Evolutionary conservation across 2,113 vertebrate genomes (phyloP).

Genomic region (Cinclus mexicanus): DNA sequence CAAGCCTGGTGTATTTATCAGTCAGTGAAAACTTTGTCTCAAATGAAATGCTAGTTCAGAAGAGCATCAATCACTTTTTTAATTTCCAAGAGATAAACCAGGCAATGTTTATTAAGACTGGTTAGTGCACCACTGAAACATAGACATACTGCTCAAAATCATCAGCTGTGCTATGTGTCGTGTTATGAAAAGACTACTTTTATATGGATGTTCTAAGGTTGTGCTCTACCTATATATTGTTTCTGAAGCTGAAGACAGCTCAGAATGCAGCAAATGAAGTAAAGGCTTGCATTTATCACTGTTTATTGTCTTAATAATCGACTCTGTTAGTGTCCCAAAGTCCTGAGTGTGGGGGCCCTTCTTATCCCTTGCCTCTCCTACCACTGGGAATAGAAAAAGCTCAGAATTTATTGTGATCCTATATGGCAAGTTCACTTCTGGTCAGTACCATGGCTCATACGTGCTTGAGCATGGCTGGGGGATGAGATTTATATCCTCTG

Average conservation of each 20-base stretch:
- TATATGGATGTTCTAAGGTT: background rate
- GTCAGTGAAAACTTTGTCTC: slow-evolving; percentile 67
- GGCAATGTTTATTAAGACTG: background rate
- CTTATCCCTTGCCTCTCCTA: background rate
- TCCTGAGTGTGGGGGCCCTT: background rate
- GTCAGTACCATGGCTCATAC: background rate
- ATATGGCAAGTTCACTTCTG: background rate
- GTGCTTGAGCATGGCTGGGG: background rate
- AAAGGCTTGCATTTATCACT: background rate
- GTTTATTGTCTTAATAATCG: background rate
- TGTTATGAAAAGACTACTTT: background rate
- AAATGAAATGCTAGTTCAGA: slow-evolving; percentile 62
- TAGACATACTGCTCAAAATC: background rate
- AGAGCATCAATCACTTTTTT: slow-evolving; percentile 45
- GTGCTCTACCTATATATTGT: background rate
- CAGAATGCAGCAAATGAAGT: background rate
- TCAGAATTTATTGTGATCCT: background rate
- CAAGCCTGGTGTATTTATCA: slow-evolving; percentile 74
- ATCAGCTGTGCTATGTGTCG: background rate
- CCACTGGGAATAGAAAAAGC: background rate
- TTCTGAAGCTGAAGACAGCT: background rate
- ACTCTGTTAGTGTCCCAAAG: background rate
- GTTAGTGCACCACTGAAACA: background rate
- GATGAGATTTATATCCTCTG: background rate
- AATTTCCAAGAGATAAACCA: slow-evolving; percentile 54